phyloP scores from a whole-genome alignment of 2,888 invertebrate species.

The Cheilosia scutellata region DNA sequence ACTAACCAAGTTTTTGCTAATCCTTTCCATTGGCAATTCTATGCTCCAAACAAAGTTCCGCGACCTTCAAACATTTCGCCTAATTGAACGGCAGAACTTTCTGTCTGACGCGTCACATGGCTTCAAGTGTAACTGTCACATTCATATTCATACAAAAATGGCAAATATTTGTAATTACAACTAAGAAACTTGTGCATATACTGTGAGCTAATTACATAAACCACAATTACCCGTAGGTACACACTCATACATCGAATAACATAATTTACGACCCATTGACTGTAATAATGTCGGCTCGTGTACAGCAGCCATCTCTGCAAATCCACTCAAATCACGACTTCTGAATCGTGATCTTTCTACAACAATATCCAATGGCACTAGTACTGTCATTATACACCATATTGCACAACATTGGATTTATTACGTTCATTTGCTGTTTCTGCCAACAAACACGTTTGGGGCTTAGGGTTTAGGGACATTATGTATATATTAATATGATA shows the following conservation, averaged over 20 bases:
- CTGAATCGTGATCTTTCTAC: conserved; percentile 53
- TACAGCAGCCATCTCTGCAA: background rate
- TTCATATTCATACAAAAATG: too few species aligned
- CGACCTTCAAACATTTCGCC: too few species aligned
- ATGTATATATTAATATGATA: background rate
- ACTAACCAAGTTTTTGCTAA: too few species aligned
- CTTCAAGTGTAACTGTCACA: too few species aligned
- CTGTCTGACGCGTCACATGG: too few species aligned
- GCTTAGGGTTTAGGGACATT: conserved; percentile 3
- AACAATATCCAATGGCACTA: conserved; percentile 1
- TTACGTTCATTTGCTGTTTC: conserved; percentile 26
- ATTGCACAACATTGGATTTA: conserved; percentile 43
- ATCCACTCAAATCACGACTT: conserved; percentile 47
- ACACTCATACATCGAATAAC: conserved; percentile 22
- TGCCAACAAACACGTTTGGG: conserved; percentile 10
- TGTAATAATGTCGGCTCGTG: conserved; percentile 6
- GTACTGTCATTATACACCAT: conserved; percentile 5
- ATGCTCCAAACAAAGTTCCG: too few species aligned
- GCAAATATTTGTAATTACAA: too few species aligned
- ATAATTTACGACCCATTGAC: conserved; percentile 61
- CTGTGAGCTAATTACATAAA: conserved; percentile 24
- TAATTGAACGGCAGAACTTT: too few species aligned
- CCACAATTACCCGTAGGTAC: conserved; percentile 6
- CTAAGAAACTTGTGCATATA: conserved; percentile 1
- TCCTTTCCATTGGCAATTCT: too few species aligned